phyloP scores from a whole-genome alignment of 2,888 invertebrate species.

The Tipula helvola region DNA sequence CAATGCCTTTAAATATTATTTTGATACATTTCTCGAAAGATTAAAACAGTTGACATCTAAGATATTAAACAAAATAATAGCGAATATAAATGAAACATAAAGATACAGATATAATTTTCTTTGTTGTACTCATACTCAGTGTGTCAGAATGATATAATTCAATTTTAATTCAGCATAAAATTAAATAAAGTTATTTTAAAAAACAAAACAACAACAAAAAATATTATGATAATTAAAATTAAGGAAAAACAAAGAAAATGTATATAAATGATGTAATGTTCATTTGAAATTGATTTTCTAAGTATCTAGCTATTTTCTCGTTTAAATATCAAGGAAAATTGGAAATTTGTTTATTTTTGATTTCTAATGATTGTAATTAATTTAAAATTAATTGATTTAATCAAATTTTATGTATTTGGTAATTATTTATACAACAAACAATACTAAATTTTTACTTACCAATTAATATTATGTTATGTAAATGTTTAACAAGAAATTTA shows the following conservation, averaged over 20 bases:
- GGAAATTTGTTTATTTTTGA: too few species aligned
- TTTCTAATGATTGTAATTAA: too few species aligned
- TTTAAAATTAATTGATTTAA: too few species aligned
- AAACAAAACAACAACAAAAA: not conserved
- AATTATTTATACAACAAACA: too few species aligned
- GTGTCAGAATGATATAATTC: not conserved
- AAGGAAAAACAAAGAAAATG: not conserved
- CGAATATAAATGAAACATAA: not conserved
- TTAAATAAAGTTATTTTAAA: not conserved
- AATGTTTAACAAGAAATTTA: too few species aligned
- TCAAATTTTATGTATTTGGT: too few species aligned
- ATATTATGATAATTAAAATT: not conserved
- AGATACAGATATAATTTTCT: not conserved
- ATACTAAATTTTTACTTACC: too few species aligned
- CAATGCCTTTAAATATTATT: too few species aligned
- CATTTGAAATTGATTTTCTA: not conserved
- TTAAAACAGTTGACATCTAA: not conserved
- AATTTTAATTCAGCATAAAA: not conserved
- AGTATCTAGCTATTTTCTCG: too few species aligned
- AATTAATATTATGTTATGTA: too few species aligned
- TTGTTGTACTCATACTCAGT: not conserved
- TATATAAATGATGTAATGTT: not conserved
- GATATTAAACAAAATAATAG: not conserved
- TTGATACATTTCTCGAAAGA: too few species aligned
- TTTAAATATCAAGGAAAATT: too few species aligned